Evolutionary conservation across 2,888 invertebrate species (phyloP), one percentile per base, ranked within the genome.

Genomic region (Melinopterus prodromus): DNA sequence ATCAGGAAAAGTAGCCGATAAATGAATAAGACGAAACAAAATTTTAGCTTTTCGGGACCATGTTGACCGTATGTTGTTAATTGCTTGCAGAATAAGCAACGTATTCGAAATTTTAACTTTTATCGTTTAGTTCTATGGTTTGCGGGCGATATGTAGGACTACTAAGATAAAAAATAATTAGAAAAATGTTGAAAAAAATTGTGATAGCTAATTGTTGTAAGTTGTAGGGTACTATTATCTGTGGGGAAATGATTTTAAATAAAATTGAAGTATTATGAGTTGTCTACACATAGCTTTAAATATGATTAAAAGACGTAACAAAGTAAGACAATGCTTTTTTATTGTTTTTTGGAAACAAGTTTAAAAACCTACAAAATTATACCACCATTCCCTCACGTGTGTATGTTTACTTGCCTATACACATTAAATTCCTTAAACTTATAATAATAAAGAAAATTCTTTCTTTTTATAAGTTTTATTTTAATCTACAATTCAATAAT

Each of bases 211-310:
- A 74, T 74, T 37, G 74, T 74, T 35, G 74, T 71, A 72, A 26
- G 35, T 74, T 37, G 74, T 36, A 35, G 36, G 35, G 16, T 37
- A n/a, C 37, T 74, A 36, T 74, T 37, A n/a, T n/a, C n/a, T 74
- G 74, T 74, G 74, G 16, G 36, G 37, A 71, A 15, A 71, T 71
- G 35, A 74, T 35, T 74, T 74, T 74, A 74, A n/a, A 6, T 12
- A 74, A 36, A 53, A 53, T 9, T 53, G 1, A 53, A 53, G 35
- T 74, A 74, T 74, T 74, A 74, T 74, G 74, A 74, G 26, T 36
- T 37, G 37, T 74, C n/a, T 26, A 74, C 74, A 74, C 74, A 72
- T 72, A 74, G 74, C 74, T 74, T 74, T 74, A 74, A 74, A 74
- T 74, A 74, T 74, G 35, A 74, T 71, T 15, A 15, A 12, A 69